phyloP scores from a whole-genome alignment of 1,140 invertebrate genomes.

The Catajapyx aquilonaris region DNA sequence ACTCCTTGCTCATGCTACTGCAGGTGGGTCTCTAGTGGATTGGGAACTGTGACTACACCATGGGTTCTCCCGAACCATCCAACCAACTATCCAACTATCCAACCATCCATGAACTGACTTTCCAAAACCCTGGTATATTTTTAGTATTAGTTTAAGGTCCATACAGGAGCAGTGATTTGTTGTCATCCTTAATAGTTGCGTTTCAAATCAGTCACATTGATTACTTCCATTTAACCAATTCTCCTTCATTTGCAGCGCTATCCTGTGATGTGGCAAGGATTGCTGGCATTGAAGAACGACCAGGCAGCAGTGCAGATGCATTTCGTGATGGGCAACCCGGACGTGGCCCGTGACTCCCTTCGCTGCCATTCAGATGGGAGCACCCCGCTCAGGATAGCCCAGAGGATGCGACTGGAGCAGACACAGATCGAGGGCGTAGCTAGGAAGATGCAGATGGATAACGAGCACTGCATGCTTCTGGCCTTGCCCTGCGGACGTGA shows the following conservation, averaged over 20 bases:
- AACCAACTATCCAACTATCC: background rate
- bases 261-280: slow-evolving; percentile 90
- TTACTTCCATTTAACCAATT: slow-evolving; percentile 2
- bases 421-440: slow-evolving; percentile 85
- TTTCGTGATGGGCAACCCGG: slow-evolving; percentile 81
- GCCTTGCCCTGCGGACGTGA: slow-evolving; percentile 86
- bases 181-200: no score
- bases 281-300: slow-evolving; percentile 86
- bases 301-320: slow-evolving; percentile 95
- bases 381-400: slow-evolving; percentile 73
- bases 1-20: slow-evolving; percentile 52
- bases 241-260: slow-evolving; percentile 38
- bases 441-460: slow-evolving; percentile 85
- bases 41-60: no score
- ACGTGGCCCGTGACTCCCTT: slow-evolving; percentile 59
- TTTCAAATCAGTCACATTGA: no score
- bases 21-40: no score
- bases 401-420: slow-evolving; percentile 87
- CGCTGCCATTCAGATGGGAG: slow-evolving; percentile 50
- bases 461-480: slow-evolving; percentile 88
- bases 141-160: background rate
- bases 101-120: no score
- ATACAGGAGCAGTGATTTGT: no score
- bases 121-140: no score
- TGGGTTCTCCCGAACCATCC: background rate